Conservation (phyloP, 2,888 invertebrate genomes). For the Scotopteryx bipunctaria region DNA sequence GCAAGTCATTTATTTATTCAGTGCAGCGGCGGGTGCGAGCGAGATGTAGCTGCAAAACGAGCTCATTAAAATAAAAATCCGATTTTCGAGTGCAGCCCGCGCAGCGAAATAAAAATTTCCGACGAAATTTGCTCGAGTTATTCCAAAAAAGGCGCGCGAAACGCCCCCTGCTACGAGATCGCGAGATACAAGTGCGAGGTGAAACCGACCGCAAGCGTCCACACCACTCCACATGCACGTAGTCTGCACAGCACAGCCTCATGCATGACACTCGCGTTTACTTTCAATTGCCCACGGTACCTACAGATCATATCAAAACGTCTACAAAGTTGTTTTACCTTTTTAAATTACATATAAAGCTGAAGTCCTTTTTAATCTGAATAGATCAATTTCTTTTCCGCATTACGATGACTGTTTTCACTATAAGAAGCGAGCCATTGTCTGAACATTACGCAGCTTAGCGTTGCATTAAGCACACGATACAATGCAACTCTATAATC, state of each 20-base stretch:
- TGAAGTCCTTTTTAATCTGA: slow-evolving; percentile 43
- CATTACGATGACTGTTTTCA: slow-evolving; percentile 59
- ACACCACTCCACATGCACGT: slow-evolving; percentile 47
- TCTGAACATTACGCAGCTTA: slow-evolving; percentile 65
- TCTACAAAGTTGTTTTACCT: slow-evolving; percentile 10
- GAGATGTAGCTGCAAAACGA: slow-evolving; percentile 71
- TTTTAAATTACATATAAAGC: slow-evolving; percentile 24
- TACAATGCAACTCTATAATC: slow-evolving; percentile 68
- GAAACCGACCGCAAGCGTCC: slow-evolving; percentile 77
- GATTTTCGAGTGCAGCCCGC: slow-evolving; percentile 78
- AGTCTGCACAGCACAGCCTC: slow-evolving; percentile 35
- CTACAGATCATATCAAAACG: slow-evolving; percentile 32
- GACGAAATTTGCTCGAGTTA: slow-evolving; percentile 82
- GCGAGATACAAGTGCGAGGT: slow-evolving; percentile 71
- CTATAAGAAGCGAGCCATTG: slow-evolving; percentile 58
- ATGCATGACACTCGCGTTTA: slow-evolving; percentile 40
- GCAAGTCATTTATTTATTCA: slow-evolving; percentile 82
- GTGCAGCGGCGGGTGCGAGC: slow-evolving; percentile 74
- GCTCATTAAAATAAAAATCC: slow-evolving; percentile 82
- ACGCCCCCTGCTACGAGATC: slow-evolving; percentile 71
- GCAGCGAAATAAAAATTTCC: slow-evolving; percentile 77
- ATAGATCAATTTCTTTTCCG: slow-evolving; percentile 56
- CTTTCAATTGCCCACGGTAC: slow-evolving; percentile 52
- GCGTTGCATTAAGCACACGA: slow-evolving; percentile 68
- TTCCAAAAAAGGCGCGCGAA: slow-evolving; percentile 78